These are phyloP conservation scores for Oscheius onirici DNA, from an alignment of 2,888 invertebrate species.

Conservation along the genomic window DNA sequence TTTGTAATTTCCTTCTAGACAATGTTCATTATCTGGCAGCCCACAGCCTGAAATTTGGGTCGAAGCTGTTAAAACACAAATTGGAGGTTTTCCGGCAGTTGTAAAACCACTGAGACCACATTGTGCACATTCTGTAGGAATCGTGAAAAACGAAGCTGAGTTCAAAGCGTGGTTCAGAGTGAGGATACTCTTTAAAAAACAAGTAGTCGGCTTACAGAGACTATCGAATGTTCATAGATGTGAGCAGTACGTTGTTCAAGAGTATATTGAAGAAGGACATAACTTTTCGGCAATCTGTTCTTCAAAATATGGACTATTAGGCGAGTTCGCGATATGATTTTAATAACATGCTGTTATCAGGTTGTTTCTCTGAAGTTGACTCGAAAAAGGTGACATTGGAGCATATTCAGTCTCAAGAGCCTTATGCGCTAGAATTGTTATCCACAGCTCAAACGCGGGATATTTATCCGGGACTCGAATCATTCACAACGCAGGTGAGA, in stretches of 20 bases:
- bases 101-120: conserved; percentile 46
- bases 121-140: conserved; percentile 53
- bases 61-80: conserved; percentile 48
- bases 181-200: background rate
- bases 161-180: conserved; percentile 55
- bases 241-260: conserved; percentile 61
- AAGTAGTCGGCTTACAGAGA: conserved; percentile 35
- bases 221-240: conserved; percentile 52
- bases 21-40: conserved; percentile 53
- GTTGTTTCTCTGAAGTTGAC: conserved; percentile 55
- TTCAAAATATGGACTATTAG: conserved; percentile 54
- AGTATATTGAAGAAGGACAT: conserved; percentile 62
- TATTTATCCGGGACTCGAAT: conserved; percentile 62
- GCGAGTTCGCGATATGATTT: conserved; percentile 26
- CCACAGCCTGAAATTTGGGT: conserved; percentile 56
- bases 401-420: conserved; percentile 52
- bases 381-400: conserved; percentile 49
- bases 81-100: conserved; percentile 54
- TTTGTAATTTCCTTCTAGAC: conserved; percentile 27
- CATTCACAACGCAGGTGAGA: conserved; percentile 58
- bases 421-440: conserved; percentile 59
- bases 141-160: conserved; percentile 47
- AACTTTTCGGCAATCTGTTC: conserved; percentile 64
- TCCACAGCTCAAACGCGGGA: conserved; percentile 63
- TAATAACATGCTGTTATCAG: conserved; percentile 32